Evolutionary conservation across 2,888 invertebrate genomes (phyloP), one percentile per base, ranked within the genome.

Genomic region (Agonopterix arenella): DNA sequence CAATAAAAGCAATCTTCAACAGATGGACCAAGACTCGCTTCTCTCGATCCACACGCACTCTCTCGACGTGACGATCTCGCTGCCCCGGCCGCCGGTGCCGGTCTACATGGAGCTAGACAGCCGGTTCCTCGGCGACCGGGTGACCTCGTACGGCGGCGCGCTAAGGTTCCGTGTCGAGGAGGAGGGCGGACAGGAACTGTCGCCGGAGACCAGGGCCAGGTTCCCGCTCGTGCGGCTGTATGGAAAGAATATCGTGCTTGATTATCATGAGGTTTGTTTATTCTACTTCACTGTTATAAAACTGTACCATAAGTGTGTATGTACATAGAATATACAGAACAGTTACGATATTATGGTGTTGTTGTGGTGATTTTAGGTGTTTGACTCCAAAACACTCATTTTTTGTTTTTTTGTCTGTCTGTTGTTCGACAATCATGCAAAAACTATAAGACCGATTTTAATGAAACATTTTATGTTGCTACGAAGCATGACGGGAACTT

Each of bases 141-240:
- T 96, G 11, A 91, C 95, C 55, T 97, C 98, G 16, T 99, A 99
- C 80, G 97, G 97, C 28, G 98, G 98, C 4, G 93, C 93, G 56
- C 83, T 99, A 46, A 90, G 94, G 56, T 98, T 98, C 74, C 90
- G 91, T 1, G 92, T 95, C 0, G 91, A 94, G 48, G 93, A 93
- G 56, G 93, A 93, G 44, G 90, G 90, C 0, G 90, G 91, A 0
- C 89, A 90, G 38, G 85, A 92, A 13, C 90, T 92, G 37, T 77
- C 88, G 0, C 79, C 83, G 4, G 89, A 93, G 2, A 77, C 93
- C 1, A 70, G 93, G 41, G 80, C 89, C 2, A 89, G 91, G 50
- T 94, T 93, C 76, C 97, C 97, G 0, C 80, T 97, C 11, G 95
- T 98, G 4, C 94, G 96, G 65, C 81, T 99, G 44, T 94, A 96